A percentile compares a stretch with the other conserved stretches of the same genome.
Conservation (phyloP, 2,888 invertebrate genomes). For the Erebia palarica region DNA sequence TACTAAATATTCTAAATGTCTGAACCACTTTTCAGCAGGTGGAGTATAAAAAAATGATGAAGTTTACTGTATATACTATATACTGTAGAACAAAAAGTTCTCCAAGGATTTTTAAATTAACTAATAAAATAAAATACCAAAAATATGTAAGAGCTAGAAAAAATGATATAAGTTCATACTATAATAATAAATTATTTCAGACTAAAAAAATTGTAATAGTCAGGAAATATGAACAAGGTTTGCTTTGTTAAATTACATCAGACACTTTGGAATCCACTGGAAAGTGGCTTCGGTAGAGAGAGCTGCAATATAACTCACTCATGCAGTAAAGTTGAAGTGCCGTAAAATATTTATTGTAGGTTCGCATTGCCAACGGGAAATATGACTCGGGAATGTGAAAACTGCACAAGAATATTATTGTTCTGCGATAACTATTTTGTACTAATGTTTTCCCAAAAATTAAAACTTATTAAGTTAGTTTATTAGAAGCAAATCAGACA, state of each 20-base stretch:
- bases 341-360: slow-evolving; percentile 27
- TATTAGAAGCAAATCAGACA: not conserved
- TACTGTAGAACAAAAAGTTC: too few relatives aligned
- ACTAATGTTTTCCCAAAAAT: not conserved
- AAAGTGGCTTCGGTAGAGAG: slow-evolving; percentile 3
- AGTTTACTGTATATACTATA: too few relatives aligned
- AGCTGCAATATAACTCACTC: slow-evolving; percentile 26
- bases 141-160: too few relatives aligned
- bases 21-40: too few relatives aligned
- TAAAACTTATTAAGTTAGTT: not conserved
- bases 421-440: not conserved
- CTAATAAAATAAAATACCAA: too few relatives aligned
- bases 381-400: slow-evolving; percentile 21
- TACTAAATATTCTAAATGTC: too few relatives aligned
- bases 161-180: too few relatives aligned
- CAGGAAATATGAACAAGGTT: slow-evolving; percentile 10
- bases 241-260: slow-evolving; percentile 20
- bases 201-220: not conserved
- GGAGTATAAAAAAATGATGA: too few relatives aligned
- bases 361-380: slow-evolving; percentile 27
- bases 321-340: slow-evolving; percentile 26
- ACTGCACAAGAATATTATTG: slow-evolving; percentile 18
- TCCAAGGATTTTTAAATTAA: too few relatives aligned
- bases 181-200: not conserved
- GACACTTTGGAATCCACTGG: slow-evolving; percentile 20